Conservation (phyloP, 2,888 invertebrate genomes). For the Teinopalpus imperialis region DNA sequence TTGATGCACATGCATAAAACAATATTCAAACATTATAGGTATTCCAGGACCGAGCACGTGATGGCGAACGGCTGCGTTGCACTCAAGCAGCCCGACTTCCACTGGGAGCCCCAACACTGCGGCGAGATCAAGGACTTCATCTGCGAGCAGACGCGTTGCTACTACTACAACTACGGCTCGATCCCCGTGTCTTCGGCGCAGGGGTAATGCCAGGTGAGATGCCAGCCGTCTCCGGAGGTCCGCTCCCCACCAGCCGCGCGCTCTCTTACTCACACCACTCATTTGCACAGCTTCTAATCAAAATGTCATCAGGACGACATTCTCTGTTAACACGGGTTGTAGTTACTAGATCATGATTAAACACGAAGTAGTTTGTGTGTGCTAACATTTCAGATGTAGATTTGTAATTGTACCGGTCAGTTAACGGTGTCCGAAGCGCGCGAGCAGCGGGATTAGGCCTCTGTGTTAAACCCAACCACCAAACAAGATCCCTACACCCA, state of each 20-base stretch:
- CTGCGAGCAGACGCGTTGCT: constrained; percentile 94
- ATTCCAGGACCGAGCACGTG: constrained; percentile 79
- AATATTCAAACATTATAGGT: constrained; percentile 58
- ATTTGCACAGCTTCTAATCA: constrained; percentile 34
- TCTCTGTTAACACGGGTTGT: constrained; percentile 28
- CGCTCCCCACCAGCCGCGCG: constrained; percentile 75
- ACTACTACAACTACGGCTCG: constrained; percentile 95
- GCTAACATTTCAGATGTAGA: constrained; percentile 52
- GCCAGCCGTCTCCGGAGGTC: constrained; percentile 81
- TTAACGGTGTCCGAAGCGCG: constrained; percentile 53
- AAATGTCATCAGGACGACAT: constrained; percentile 54
- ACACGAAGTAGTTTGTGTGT: constrained; percentile 51
- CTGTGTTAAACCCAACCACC: constrained; percentile 80
- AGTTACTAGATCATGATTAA: constrained; percentile 29
- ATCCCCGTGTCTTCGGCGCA: constrained; percentile 94
- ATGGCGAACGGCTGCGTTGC: constrained; percentile 88
- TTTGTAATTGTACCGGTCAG: constrained; percentile 35
- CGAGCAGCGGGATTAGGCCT: constrained; percentile 76
- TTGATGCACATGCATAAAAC: constrained; percentile 44
- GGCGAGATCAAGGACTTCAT: constrained; percentile 92
- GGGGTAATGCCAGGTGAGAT: constrained; percentile 94
- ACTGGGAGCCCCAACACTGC: constrained; percentile 92
- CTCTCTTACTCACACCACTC: constrained; percentile 36
- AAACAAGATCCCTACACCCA: constrained; percentile 82
- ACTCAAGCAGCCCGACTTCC: constrained; percentile 88